Conservation (phyloP, 2,888 invertebrate genomes). For the Capitulum mitella region DNA sequence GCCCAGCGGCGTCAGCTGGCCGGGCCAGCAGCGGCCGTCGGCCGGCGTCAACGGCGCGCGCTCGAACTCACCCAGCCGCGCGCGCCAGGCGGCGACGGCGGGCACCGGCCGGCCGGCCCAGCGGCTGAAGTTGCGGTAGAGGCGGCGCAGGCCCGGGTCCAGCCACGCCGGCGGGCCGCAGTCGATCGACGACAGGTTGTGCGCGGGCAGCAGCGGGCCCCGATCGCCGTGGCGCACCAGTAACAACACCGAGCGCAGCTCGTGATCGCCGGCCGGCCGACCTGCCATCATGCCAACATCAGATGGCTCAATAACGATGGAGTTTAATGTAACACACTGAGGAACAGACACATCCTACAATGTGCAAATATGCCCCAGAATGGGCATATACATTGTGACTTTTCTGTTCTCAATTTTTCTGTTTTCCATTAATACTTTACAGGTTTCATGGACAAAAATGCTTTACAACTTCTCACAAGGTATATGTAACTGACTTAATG, state of each 20-base stretch:
- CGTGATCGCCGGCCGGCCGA: background rate
- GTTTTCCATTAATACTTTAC: no score
- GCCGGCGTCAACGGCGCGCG: background rate
- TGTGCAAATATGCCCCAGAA: no score
- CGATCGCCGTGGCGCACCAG: slow-evolving; percentile 17
- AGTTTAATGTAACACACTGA: background rate
- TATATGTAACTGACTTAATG: no score
- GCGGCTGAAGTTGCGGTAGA: background rate
- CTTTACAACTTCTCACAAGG: no score
- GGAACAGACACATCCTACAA: background rate
- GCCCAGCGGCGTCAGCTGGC: background rate
- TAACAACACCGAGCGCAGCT: background rate
- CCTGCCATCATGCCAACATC: background rate
- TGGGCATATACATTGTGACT: no score
- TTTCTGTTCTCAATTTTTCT: no score
- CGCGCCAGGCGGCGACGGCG: background rate
- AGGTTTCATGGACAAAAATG: no score
- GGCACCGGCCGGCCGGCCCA: background rate
- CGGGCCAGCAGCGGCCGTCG: background rate
- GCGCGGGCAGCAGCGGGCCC: slow-evolving; percentile 3
- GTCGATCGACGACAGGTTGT: background rate
- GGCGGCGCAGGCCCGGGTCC: background rate
- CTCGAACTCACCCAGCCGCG: background rate
- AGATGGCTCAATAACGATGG: background rate
- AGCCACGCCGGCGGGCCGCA: background rate